phyloP scores from a whole-genome alignment of 2,888 invertebrate species.

The Drosophila birchii region DNA sequence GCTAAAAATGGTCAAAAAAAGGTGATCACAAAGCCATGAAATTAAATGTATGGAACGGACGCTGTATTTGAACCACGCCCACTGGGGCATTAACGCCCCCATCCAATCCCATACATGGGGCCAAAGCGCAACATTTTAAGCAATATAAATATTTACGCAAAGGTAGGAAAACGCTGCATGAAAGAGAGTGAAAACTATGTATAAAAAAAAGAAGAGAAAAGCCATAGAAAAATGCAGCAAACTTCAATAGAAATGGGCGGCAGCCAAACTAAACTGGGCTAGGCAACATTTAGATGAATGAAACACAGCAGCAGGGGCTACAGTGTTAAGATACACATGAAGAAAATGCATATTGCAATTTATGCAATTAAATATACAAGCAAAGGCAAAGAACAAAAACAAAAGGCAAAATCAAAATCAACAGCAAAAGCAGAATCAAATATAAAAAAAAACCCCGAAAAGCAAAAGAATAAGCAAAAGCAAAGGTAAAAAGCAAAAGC shows the following conservation, averaged over 20 bases:
- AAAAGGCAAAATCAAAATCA: no score
- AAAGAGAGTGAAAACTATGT: conserved; percentile 41
- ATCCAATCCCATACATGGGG: not conserved
- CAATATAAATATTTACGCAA: conserved; percentile 43
- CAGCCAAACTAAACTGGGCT: conserved; percentile 33
- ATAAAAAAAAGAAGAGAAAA: conserved; percentile 4
- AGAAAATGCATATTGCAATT: not conserved
- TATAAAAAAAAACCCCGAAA: no score
- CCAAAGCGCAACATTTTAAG: conserved; percentile 43
- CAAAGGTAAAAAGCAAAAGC: no score
- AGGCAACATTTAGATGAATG: conserved; percentile 37
- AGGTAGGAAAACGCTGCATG: conserved; percentile 20
- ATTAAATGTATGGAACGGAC: conserved; percentile 15
- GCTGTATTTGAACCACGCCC: conserved; percentile 38
- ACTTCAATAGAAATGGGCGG: conserved; percentile 16
- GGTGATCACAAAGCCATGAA: conserved; percentile 1
- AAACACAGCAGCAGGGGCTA: not conserved
- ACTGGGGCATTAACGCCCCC: conserved; percentile 18
- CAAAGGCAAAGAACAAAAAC: no score
- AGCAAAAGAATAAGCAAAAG: no score
- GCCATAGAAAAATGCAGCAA: conserved; percentile 28
- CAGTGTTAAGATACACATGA: conserved; percentile 5
- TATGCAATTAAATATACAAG: no score
- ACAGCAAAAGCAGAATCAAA: no score
- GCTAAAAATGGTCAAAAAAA: not conserved